Evolutionary conservation across 2,888 invertebrate genomes (phyloP).

Genomic region (Pandemis cinnamomeana): DNA sequence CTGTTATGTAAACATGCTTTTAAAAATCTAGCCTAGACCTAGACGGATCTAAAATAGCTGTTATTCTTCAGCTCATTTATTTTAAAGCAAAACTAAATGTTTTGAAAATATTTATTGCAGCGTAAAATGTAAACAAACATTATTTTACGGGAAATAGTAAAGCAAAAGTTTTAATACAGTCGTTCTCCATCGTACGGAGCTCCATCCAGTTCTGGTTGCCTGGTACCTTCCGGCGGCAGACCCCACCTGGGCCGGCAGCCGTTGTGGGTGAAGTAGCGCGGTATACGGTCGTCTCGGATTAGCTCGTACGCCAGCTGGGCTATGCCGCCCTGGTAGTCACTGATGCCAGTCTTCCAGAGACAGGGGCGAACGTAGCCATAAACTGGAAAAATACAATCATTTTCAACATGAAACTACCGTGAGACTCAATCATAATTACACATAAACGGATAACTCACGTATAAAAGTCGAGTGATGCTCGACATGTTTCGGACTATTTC

Average conservation of each 20-base stretch:
- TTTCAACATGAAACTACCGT: no score
- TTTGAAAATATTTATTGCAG: constrained; percentile 17
- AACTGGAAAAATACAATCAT: constrained; percentile 52
- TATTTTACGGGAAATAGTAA: constrained; percentile 6
- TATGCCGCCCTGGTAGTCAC: constrained; percentile 71
- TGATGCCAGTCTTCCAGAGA: constrained; percentile 68
- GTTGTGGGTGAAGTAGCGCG: constrained; percentile 67
- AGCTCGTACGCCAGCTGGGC: constrained; percentile 75
- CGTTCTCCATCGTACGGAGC: constrained; percentile 73
- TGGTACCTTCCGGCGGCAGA: constrained; percentile 66
- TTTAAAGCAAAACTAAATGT: constrained; percentile 15
- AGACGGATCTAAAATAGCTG: constrained; percentile 25
- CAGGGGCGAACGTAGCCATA: constrained; percentile 69
- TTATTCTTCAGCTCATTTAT: constrained; percentile 19
- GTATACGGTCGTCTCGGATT: constrained; percentile 70
- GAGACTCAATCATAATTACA: no score
- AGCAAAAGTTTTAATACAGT: constrained; percentile 54
- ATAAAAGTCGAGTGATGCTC: no score
- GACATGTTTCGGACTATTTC: no score
- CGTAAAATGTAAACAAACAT: constrained; percentile 15
- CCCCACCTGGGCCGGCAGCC: constrained; percentile 73
- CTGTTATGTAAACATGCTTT: constrained; percentile 8
- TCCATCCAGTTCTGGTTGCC: constrained; percentile 72
- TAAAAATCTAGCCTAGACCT: constrained; percentile 27
- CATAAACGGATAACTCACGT: no score